A percentile compares a stretch with the other conserved stretches of the same genome.
phyloP scores from a whole-genome alignment of 2,797 vertebrate genomes.

The Lepus oiostolus region DNA sequence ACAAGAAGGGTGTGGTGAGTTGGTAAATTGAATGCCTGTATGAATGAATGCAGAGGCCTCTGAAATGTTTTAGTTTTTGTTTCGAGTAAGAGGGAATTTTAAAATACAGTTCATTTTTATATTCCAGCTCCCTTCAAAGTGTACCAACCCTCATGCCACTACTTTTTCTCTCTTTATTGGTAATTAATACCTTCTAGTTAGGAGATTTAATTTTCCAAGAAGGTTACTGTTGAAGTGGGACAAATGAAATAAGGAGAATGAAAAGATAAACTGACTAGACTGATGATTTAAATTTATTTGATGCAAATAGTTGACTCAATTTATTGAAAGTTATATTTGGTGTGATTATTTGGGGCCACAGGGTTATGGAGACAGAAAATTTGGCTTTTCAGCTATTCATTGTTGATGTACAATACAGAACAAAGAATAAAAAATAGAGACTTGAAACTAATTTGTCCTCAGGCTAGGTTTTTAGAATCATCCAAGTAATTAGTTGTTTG shows the following conservation, averaged over 20 bases:
- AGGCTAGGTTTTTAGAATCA: conserved; percentile 10
- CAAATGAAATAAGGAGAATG: conserved; percentile 8
- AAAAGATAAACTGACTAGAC: conserved; percentile 34
- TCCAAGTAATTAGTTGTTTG: not conserved
- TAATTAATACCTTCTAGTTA: conserved; percentile 45
- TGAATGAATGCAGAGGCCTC: not conserved
- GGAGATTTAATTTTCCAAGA: conserved; percentile 40
- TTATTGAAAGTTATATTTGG: not conserved
- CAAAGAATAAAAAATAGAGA: conserved; percentile 36
- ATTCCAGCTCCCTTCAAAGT: not conserved
- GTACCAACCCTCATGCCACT: not conserved
- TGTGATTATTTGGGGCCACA: not conserved
- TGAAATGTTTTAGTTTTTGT: not conserved
- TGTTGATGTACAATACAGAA: not conserved
- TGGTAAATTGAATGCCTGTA: not conserved
- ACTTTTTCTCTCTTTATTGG: not conserved
- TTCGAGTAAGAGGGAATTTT: conserved; percentile 26
- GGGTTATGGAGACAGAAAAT: not conserved
- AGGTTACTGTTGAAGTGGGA: not conserved
- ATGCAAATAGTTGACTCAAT: conserved; percentile 23
- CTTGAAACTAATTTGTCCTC: conserved; percentile 24
- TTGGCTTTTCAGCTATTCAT: conserved; percentile 11
- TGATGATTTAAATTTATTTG: not conserved
- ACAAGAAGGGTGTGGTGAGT: not conserved
- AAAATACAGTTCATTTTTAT: conserved; percentile 25